A percentile compares a stretch with the other conserved stretches of the same genome.
Evolutionary conservation across 2,797 vertebrate genomes (phyloP).

Genomic region (Chelon labrosus): DNA sequence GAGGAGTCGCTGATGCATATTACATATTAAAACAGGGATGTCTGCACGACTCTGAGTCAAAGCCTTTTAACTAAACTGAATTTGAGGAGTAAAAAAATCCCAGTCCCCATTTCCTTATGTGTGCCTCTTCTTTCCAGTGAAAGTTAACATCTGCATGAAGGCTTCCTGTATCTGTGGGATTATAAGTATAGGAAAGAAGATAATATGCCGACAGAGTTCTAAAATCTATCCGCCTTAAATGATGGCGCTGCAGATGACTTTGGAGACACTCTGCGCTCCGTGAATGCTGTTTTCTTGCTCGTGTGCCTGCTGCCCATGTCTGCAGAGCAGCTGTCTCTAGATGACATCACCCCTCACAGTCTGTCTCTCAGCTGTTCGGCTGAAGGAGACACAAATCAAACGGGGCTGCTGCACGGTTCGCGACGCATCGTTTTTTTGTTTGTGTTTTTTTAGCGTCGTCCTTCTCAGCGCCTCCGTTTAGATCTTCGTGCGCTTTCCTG

Average conservation of each 20-base stretch:
- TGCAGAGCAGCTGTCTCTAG: background rate
- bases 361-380: constrained; percentile 31
- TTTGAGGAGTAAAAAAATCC: no score
- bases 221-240: no score
- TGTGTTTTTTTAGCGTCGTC: background rate
- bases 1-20: no score
- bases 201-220: no score
- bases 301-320: background rate
- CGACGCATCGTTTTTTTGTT: background rate
- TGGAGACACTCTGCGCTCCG: background rate
- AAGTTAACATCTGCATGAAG: no score
- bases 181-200: no score
- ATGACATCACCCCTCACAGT: constrained; percentile 22
- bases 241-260: background rate
- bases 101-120: no score
- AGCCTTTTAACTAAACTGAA: no score
- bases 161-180: no score
- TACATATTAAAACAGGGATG: no score
- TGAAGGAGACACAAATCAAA: background rate
- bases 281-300: background rate
- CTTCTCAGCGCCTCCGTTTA: background rate
- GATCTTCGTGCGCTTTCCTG: background rate
- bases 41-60: no score
- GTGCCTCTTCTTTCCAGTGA: no score
- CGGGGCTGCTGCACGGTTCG: background rate